Percentiles rank a stretch among this genome's conserved stretches.
Evolutionary conservation across 2,888 invertebrate species (phyloP).

Genomic region (Tipula vernalis): DNA sequence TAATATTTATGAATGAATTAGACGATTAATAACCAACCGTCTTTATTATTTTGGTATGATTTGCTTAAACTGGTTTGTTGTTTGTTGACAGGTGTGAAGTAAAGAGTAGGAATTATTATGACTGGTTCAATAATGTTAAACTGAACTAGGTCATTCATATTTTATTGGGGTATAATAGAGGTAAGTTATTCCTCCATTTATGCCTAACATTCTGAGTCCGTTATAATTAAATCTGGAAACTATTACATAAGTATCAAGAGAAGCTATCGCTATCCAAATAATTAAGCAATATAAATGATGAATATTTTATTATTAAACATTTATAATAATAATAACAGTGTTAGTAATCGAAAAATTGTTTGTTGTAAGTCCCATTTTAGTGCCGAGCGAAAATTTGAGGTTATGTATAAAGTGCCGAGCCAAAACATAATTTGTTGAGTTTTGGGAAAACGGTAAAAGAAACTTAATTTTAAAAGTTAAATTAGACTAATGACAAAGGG

Average conservation of each 20-base stretch:
- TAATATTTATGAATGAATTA: neutral
- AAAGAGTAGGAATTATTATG: neutral
- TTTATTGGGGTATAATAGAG: neutral
- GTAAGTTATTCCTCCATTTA: neutral
- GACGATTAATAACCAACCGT: neutral
- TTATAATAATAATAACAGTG: no score
- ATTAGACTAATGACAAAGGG: no score
- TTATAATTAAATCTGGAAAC: neutral
- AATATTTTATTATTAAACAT: no score
- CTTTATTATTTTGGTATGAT: neutral
- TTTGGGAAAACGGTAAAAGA: no score
- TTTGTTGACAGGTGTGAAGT: neutral
- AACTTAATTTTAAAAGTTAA: no score
- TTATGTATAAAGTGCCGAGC: no score
- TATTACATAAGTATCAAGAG: neutral
- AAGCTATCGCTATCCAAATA: no score
- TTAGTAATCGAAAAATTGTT: no score
- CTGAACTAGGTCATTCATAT: neutral
- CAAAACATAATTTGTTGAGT: no score
- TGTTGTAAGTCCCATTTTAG: no score
- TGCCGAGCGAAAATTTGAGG: no score
- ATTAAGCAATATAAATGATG: no score
- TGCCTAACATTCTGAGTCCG: neutral
- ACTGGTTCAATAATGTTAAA: neutral
- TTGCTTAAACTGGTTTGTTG: neutral